Base-by-base conservation (phyloP, 2,113 vertebrate species). In the Cynoglossus semilaevis region DNA sequence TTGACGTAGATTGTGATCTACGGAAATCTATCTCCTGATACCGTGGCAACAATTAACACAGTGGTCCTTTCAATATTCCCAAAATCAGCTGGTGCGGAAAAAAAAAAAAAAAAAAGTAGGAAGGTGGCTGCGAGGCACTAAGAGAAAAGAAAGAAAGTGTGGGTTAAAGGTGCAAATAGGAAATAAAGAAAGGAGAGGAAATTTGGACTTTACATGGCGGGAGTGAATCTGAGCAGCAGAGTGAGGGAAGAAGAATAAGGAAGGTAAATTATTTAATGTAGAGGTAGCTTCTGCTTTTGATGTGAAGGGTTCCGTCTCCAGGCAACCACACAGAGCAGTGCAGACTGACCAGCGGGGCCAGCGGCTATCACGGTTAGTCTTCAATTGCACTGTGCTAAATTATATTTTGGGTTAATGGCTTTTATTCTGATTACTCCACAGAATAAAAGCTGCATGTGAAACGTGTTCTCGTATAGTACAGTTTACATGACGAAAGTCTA, bases 211-310 rank as follows among this genome's bases (percentile, higher is more conserved):
- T 62, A 72, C 64, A 58, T 59, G 34, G 59, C 40, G 54, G 52
- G 43, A 60, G 51, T 14, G 49, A 62, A 56, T 62, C 54, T 56
- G 35, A 55, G 15, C 63, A 62, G 41, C 22, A 45, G 47, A 64
- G 52, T 1, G 14, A 43, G 38, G 46, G 22, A 63, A 52, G 5
- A 3, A 44, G 40, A 66, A 62, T 19, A 66, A 18, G 44, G 53
- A 17, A 37, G 37, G 54, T 84, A 78, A 81, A 86, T 85, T 78
- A 80, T 85, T 83, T 59, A 85, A 81, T 58, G 43, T 61, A 35
- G 60, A 72, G 66, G 64, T 67, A 63, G 68, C 79, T 71, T 47
- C 22, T 76, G 46, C 45, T 53, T 58, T 54, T 70, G 56, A 81
- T 82, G 78, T 73, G 66, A 63, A 81, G 77, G 48, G 52, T 67